phyloP scores from a whole-genome alignment of 2,113 vertebrate species.

The Glaucidium brasilianum region DNA sequence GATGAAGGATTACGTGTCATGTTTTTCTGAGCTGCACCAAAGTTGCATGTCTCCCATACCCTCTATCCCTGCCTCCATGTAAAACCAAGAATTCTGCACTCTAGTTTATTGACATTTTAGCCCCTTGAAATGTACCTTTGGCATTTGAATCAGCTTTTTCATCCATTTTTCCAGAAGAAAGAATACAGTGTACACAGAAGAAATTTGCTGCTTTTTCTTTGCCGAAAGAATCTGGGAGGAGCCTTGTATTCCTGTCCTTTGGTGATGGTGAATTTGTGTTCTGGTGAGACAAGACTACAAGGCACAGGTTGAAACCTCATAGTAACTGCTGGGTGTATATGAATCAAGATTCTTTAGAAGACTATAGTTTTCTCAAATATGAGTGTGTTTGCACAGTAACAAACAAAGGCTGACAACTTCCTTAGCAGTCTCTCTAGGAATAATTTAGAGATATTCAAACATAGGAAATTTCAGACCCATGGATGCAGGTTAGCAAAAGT shows the following conservation, averaged over 20 bases:
- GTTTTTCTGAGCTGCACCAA: not conserved
- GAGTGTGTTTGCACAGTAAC: not conserved
- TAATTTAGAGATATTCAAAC: no score
- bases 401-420: not conserved
- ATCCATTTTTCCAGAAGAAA: not conserved
- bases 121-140: not conserved
- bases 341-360: not conserved
- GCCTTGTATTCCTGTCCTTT: not conserved
- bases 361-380: not conserved
- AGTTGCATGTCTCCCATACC: accelerated
- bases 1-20: not conserved
- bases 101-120: not conserved
- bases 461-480: not conserved
- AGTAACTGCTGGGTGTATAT: accelerated
- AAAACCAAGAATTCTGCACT: not conserved
- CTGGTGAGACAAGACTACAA: not conserved
- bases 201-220: not conserved
- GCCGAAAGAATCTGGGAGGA: not conserved
- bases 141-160: not conserved
- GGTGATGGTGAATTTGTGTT: accelerated
- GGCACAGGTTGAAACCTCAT: not conserved
- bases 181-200: not conserved
- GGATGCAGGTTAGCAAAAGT: not conserved
- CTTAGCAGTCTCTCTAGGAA: not conserved
- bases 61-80: not conserved